Evolutionary conservation across 2,113 vertebrate genomes (phyloP), one percentile per base, ranked within the genome.

Genomic region (Brachyhypopomus occidentalis): DNA sequence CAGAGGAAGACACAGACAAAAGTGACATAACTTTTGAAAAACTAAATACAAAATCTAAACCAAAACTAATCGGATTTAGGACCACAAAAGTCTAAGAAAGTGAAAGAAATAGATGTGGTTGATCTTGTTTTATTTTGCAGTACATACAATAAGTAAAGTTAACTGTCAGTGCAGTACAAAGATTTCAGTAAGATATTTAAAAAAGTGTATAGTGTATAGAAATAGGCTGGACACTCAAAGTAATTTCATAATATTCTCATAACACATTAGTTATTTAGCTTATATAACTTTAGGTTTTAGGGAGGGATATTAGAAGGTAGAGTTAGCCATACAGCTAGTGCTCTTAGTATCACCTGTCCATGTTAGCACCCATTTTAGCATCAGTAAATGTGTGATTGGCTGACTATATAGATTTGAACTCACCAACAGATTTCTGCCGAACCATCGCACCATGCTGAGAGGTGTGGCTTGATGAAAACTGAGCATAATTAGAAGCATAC

Each of bases 391-490:
- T 12, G 11, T 52, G 45, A 52, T 2, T 56, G 11, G 11, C 52
- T 3, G 7, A 72, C 30, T 56, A 52, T 5, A 52, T 52, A 41
- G 36, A 2, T 72, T 76, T n/a, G 56, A 20, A 4, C 83, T 90
- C 93, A 97, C 96, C 96, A 17, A 97, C 96, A 9, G 96, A 97
- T 88, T 97, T 97, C 82, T 97, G 96, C 5, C 96, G 93, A 87
- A 94, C 90, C 89, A 97, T 94, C 88, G 94, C 93, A 20, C 95
- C 93, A 78, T 95, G 95, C 81, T 93, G 94, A 48, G 91, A 84
- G 60, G 93, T 89, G n/a, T 94, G 94, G 11, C 94, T 92, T 78
- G 95, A 93, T 85, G 96, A 92, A 87, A 95, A 97, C 27, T 95
- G 94, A 45, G 94, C 94, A 52, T 96, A 94, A 81, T 95, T 96